Conservation (phyloP, 2,797 vertebrate species). For the Kryptopterus vitreolus region DNA sequence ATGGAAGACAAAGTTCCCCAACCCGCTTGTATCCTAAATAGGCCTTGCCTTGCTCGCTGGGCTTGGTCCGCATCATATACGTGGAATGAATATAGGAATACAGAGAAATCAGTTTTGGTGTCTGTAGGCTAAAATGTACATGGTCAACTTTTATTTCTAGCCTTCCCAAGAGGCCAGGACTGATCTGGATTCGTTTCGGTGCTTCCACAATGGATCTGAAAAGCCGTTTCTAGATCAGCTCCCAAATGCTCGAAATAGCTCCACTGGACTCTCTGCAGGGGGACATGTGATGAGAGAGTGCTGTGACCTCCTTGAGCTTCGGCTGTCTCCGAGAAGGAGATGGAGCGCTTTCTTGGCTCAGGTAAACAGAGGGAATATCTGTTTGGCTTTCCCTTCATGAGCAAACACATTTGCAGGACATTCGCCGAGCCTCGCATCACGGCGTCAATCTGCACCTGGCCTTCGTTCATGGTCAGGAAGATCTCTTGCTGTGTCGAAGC, state of each 20-base stretch:
- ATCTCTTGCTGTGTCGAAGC: constrained; percentile 21
- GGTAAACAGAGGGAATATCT: constrained; percentile 44
- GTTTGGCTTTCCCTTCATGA: constrained; percentile 48
- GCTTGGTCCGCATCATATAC: neutral
- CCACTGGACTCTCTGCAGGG: constrained; percentile 24
- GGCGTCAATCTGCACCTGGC: constrained; percentile 39
- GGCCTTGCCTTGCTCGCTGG: neutral
- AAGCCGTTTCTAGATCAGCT: neutral
- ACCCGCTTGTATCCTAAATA: too few species aligned
- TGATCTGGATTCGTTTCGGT: neutral
- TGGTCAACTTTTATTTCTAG: constrained; percentile 15
- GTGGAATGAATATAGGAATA: neutral
- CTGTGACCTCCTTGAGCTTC: constrained; percentile 45
- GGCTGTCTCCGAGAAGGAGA: constrained; percentile 44
- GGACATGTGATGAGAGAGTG: constrained; percentile 26
- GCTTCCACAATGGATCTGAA: constrained; percentile 4
- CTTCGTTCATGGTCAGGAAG: constrained; percentile 30
- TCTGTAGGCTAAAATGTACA: neutral
- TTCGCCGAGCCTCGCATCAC: neutral
- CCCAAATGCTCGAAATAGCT: neutral
- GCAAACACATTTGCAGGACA: constrained; percentile 49
- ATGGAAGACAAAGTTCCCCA: neutral
- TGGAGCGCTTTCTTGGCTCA: constrained; percentile 50
- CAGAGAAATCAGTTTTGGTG: neutral
- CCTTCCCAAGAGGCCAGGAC: neutral